Evolutionary conservation across 35 echinoderm and acorn worm genomes (phyloP), one percentile per base, ranked within the genome.

Genomic region (Anneissia japonica): DNA sequence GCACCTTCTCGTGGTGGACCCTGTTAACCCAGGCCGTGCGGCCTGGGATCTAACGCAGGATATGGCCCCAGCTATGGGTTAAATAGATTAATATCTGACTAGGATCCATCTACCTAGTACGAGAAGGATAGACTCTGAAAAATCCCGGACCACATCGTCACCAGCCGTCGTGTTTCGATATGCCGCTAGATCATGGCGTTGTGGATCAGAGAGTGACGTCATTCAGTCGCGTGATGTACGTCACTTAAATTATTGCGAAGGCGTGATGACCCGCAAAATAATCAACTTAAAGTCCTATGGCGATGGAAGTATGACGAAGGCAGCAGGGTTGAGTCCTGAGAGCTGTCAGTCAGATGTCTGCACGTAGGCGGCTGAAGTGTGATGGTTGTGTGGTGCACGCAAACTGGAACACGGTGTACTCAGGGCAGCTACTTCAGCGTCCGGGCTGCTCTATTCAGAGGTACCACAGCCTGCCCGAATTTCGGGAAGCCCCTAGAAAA

Each of bases 271-370:
- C 4, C 39, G 79, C n/a, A 35, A 36, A 37, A 0, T 38, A 36
- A n/a, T n/a, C n/a, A n/a, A n/a, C n/a, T n/a, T 38, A 37, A 81
- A 81, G 79, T 81, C 79, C 34, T 81, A 36, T 81, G 35, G 38
- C 38, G 79, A 81, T 38, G 78, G 33, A 23, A 32, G 33, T 19
- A 80, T 32, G 78, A 38, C 33, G 34, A 35, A n/a, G 3, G 19
- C 0, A 35, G 78, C 33, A 80, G 78, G 78, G 16, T 35, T 80
- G 78, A 35, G 33, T 38, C 7, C 78, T 80, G 78, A 33, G 23
- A 80, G 78, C 78, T 35, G 78, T 29, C 10, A 80, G 78, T 26
- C 38, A 0, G 33, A 80, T 38, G 19, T 38, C 78, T 0, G 34
- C 78, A 80, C 36, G 33, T 80, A 38, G 78, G 78, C 78, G 78